phyloP scores from a whole-genome alignment of 2,888 invertebrate genomes.

The Ferrisia virgata region DNA sequence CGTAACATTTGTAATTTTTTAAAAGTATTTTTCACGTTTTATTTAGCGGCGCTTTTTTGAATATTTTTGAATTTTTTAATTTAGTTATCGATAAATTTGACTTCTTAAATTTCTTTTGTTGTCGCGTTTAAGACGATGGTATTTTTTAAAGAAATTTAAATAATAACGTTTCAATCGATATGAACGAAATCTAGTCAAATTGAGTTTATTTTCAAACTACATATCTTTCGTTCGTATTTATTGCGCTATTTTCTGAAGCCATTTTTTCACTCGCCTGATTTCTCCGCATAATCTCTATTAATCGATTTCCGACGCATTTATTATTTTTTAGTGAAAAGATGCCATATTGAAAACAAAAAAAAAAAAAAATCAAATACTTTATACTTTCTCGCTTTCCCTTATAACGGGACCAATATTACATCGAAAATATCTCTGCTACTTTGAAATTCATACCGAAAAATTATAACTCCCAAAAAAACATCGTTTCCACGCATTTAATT shows the following conservation, averaged over 20 bases:
- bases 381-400: background rate
- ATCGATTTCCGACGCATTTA: background rate
- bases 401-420: background rate
- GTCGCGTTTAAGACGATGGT: background rate
- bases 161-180: background rate
- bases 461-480: background rate
- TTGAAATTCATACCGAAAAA: background rate
- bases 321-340: background rate
- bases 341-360: background rate
- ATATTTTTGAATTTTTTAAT: background rate
- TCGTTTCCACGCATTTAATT: background rate
- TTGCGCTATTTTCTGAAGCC: background rate
- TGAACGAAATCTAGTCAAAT: constrained; percentile 27
- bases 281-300: background rate
- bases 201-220: constrained; percentile 2
- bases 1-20: background rate
- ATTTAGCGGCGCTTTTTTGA: background rate
- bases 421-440: background rate
- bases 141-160: background rate
- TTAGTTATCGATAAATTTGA: background rate
- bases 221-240: constrained; percentile 17
- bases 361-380: background rate
- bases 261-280: background rate
- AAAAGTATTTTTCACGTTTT: background rate
- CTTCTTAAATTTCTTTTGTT: background rate